Percentiles rank a stretch among this genome's conserved stretches.
These are phyloP conservation scores for Heterochromis multidens DNA, from an alignment of 2,113 vertebrate species.

Conservation along the genomic window DNA sequence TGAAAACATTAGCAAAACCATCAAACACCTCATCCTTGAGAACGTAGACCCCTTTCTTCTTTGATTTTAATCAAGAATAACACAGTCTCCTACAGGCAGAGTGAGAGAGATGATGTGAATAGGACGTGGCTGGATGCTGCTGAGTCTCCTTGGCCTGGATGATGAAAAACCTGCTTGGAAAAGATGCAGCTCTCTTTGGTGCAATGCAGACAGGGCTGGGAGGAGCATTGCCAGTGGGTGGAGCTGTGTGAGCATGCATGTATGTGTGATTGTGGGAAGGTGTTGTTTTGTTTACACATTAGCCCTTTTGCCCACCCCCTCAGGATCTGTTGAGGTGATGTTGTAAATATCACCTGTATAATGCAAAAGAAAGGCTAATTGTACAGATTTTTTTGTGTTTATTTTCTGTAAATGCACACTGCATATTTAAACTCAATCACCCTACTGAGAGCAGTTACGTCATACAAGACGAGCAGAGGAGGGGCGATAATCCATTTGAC, in stretches of 20 bases:
- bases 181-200: conserved; percentile 70
- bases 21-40: conserved; percentile 5
- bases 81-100: background rate
- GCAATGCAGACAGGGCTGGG: conserved; percentile 69
- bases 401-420: background rate
- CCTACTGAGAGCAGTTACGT: conserved; percentile 37
- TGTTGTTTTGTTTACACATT: conserved; percentile 39
- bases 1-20: background rate
- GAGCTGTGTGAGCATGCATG: conserved; percentile 18
- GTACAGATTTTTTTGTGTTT: conserved; percentile 5
- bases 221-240: conserved; percentile 46
- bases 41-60: background rate
- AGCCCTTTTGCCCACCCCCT: background rate
- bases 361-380: background rate
- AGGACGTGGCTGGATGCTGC: conserved; percentile 40
- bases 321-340: background rate
- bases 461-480: conserved; percentile 9
- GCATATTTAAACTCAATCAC: background rate
- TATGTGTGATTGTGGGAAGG: conserved; percentile 21
- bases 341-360: conserved; percentile 13
- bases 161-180: conserved; percentile 28
- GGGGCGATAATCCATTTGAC: conserved; percentile 36
- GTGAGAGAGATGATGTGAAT: background rate
- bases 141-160: conserved; percentile 1
- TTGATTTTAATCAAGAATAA: background rate